Evolutionary conservation across 2,113 vertebrate genomes (phyloP).

Genomic region (Bos indicus): DNA sequence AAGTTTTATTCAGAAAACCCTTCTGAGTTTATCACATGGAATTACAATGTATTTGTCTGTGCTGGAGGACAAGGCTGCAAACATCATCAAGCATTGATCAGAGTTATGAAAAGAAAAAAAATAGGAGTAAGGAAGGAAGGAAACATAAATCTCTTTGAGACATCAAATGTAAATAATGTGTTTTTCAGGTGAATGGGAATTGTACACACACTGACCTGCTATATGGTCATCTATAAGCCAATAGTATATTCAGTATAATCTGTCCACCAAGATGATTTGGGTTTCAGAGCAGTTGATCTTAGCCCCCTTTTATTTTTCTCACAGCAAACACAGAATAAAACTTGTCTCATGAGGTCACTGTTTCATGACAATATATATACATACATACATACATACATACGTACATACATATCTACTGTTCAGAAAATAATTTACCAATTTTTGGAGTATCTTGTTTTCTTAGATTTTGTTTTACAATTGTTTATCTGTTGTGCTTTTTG

Average conservation of each 20-base stretch:
- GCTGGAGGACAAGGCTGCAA: not conserved
- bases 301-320: not conserved
- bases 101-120: not conserved
- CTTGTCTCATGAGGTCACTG: not conserved
- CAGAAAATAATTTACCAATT: not conserved
- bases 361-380: not conserved
- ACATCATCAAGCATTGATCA: not conserved
- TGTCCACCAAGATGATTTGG: not conserved
- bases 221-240: not conserved
- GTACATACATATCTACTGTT: not conserved
- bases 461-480: not conserved
- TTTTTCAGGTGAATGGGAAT: not conserved
- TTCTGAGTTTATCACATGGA: not conserved
- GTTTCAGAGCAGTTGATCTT: not conserved
- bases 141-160: not conserved
- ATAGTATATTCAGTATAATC: not conserved
- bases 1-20: not conserved
- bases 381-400: accelerated
- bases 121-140: too few relatives aligned
- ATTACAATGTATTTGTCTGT: not conserved
- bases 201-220: too few relatives aligned
- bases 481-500: not conserved
- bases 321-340: not conserved
- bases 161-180: not conserved
- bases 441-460: not conserved